Percentiles rank a stretch among this genome's conserved stretches.
Conservation (phyloP, 2,797 vertebrate genomes). For the Hirundo rustica region DNA sequence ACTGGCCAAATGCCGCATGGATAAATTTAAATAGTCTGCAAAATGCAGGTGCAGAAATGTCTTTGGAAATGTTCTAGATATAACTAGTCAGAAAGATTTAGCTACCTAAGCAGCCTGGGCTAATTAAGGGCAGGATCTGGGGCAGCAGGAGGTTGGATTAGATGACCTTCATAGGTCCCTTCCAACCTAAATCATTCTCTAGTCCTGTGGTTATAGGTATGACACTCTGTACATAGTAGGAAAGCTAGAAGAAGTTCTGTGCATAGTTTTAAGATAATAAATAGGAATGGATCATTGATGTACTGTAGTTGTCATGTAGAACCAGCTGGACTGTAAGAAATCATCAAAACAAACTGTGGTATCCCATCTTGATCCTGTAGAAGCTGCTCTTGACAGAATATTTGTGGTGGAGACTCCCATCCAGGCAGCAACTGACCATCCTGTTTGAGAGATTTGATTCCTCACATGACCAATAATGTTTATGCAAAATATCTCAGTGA, state of each 20-base stretch:
- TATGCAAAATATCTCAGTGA: background rate
- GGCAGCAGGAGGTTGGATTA: background rate
- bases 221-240: background rate
- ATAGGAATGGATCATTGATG: background rate
- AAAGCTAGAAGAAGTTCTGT: background rate
- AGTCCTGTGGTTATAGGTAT: background rate
- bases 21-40: background rate
- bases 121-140: rapidly evolving
- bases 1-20: background rate
- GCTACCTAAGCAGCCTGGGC: background rate
- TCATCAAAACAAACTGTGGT: background rate
- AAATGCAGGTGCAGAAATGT: background rate
- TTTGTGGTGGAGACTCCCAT: background rate
- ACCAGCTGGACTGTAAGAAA: background rate
- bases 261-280: background rate
- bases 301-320: background rate
- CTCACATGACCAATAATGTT: background rate
- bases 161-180: background rate
- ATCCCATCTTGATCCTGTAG: background rate
- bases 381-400: background rate
- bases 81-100: background rate
- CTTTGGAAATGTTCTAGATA: background rate
- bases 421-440: background rate
- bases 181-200: background rate
- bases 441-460: background rate